A percentile compares a stretch with the other conserved stretches of the same genome.
phyloP scores from a whole-genome alignment of 2,888 invertebrate species.

The Caenorhabditis sp. region DNA sequence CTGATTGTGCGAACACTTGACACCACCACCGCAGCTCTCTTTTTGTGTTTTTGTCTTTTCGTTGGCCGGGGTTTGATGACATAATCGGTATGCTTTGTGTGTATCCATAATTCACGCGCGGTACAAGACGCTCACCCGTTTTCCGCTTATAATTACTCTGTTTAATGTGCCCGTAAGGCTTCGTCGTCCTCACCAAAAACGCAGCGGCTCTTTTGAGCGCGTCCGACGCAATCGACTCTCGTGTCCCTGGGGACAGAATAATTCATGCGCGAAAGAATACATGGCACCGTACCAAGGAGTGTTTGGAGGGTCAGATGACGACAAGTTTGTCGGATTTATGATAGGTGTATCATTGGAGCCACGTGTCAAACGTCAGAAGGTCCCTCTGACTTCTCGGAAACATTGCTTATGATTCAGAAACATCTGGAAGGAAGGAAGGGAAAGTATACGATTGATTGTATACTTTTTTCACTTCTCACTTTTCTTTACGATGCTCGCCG shows the following conservation, averaged over 20 bases:
- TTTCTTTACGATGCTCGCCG: neutral
- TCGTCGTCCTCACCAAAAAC: slow-evolving; percentile 16
- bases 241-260: slow-evolving; percentile 3
- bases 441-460: slow-evolving; percentile 17
- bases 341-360: too few relatives aligned
- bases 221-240: neutral
- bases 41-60: neutral
- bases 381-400: too few relatives aligned
- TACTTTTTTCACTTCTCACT: neutral
- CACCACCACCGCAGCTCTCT: too few relatives aligned
- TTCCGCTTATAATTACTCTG: slow-evolving; percentile 49
- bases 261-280: slow-evolving; percentile 38
- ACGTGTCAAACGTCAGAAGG: too few relatives aligned
- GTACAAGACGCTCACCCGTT: slow-evolving; percentile 28
- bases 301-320: too few relatives aligned
- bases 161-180: slow-evolving; percentile 27
- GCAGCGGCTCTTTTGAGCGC: slow-evolving; percentile 29
- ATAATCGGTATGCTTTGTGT: slow-evolving; percentile 46
- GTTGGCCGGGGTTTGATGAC: slow-evolving; percentile 30
- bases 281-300: too few relatives aligned
- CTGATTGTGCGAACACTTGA: neutral
- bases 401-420: too few relatives aligned
- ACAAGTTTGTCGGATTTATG: neutral
- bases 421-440: slow-evolving; percentile 21
- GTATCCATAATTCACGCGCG: slow-evolving; percentile 44